phyloP scores from a whole-genome alignment of 1,140 invertebrate genomes.

The Telenomus remus region DNA sequence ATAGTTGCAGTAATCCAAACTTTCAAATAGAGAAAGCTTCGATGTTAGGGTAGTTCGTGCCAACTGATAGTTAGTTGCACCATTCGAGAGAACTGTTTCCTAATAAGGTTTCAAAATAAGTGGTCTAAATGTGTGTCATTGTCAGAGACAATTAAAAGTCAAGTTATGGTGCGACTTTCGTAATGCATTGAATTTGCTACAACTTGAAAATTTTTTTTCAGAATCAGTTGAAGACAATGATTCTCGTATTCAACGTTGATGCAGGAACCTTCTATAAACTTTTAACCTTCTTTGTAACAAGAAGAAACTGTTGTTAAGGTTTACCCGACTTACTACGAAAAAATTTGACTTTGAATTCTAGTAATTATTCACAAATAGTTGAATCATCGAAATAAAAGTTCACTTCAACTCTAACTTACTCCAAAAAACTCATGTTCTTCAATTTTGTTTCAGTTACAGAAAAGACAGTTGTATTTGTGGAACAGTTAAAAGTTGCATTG shows the following conservation, averaged over 20 bases:
- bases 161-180: background rate
- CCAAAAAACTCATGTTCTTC: too few species aligned
- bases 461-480: too few species aligned
- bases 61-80: slow-evolving; percentile 66
- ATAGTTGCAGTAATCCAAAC: slow-evolving; percentile 68
- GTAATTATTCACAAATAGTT: too few species aligned
- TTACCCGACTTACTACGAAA: too few species aligned
- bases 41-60: slow-evolving; percentile 67
- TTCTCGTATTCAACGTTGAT: slow-evolving; percentile 77
- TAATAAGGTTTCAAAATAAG: slow-evolving; percentile 62
- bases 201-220: slow-evolving; percentile 59
- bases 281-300: slow-evolving; percentile 84
- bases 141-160: slow-evolving; percentile 1
- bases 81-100: slow-evolving; percentile 58
- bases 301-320: too few species aligned
- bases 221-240: slow-evolving; percentile 78
- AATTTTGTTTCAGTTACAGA: too few species aligned
- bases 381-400: too few species aligned
- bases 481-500: too few species aligned
- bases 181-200: slow-evolving; percentile 10
- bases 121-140: slow-evolving; percentile 41
- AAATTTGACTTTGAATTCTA: too few species aligned
- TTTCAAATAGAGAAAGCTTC: slow-evolving; percentile 65
- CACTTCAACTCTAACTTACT: too few species aligned
- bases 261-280: slow-evolving; percentile 80